Percentiles rank a stretch among this genome's conserved stretches.
phyloP scores from a whole-genome alignment of 2,888 invertebrate genomes.

The Meteorus cinctellus region DNA sequence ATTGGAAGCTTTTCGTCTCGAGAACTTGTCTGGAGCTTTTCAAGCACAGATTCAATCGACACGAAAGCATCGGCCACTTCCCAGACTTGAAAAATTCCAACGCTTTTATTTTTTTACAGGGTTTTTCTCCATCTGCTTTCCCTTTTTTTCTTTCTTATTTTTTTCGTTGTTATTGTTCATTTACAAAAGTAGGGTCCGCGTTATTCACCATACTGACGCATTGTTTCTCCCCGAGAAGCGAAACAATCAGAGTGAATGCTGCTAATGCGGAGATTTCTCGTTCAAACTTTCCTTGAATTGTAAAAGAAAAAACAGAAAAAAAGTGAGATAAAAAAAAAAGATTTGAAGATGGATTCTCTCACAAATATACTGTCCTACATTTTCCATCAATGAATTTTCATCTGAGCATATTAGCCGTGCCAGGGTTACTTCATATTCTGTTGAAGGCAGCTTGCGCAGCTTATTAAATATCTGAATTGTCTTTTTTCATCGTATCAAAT shows the following conservation, averaged over 20 bases:
- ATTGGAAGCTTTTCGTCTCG: conserved; percentile 17
- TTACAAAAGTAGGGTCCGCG: neutral
- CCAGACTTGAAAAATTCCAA: conserved; percentile 6
- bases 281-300: neutral
- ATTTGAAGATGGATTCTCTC: neutral
- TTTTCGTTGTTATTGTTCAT: neutral
- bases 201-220: neutral
- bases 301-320: neutral
- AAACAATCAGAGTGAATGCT: neutral
- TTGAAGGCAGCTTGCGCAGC: no score
- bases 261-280: neutral
- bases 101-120: neutral
- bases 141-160: neutral
- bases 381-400: no score
- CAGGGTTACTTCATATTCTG: no score
- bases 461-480: no score
- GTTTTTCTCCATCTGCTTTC: no score
- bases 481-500: no score
- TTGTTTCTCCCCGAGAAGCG: neutral
- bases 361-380: neutral
- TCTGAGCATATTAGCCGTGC: no score
- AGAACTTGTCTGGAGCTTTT: conserved; percentile 40
- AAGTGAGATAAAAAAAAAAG: neutral
- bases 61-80: conserved; percentile 43
- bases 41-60: conserved; percentile 48